Percentiles rank a stretch among this genome's conserved stretches.
Evolutionary conservation across 2,888 invertebrate genomes (phyloP).

Genomic region (Mystacides longicornis): DNA sequence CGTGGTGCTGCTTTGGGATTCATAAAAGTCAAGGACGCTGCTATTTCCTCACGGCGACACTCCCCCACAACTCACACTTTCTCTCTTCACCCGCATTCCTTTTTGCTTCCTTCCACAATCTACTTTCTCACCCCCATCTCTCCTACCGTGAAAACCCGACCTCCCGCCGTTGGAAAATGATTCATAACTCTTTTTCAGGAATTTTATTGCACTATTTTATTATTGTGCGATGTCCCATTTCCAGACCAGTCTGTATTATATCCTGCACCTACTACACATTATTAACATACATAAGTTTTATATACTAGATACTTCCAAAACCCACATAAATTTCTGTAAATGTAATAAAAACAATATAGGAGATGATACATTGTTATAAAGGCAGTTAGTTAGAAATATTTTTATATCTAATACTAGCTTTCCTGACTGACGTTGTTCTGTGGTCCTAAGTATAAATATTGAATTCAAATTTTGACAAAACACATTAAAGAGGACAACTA

Average conservation of each 20-base stretch:
- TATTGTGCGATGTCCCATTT: conserved; percentile 7
- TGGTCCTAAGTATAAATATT: no score
- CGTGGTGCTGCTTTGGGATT: conserved; percentile 17
- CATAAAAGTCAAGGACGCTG: conserved; percentile 22
- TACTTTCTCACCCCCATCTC: neutral
- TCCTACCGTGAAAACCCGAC: neutral
- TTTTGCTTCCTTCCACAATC: neutral
- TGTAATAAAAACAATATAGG: conserved; percentile 1
- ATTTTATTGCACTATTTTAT: conserved; percentile 15
- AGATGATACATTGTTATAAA: no score
- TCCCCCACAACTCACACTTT: neutral
- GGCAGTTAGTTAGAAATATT: no score
- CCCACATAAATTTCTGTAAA: neutral
- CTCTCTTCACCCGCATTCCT: neutral
- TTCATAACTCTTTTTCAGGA: conserved; percentile 14
- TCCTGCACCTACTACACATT: no score
- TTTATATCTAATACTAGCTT: no score
- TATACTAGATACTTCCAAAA: neutral
- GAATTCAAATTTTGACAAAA: no score
- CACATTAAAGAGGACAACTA: no score
- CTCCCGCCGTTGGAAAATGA: conserved; percentile 11
- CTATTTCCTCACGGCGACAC: conserved; percentile 21
- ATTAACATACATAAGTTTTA: neutral
- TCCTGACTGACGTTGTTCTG: no score
- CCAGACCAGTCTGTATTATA: neutral